Base-by-base conservation (phyloP, 92 coral and sea anemone genomes). In the Micromussa lordhowensis region DNA sequence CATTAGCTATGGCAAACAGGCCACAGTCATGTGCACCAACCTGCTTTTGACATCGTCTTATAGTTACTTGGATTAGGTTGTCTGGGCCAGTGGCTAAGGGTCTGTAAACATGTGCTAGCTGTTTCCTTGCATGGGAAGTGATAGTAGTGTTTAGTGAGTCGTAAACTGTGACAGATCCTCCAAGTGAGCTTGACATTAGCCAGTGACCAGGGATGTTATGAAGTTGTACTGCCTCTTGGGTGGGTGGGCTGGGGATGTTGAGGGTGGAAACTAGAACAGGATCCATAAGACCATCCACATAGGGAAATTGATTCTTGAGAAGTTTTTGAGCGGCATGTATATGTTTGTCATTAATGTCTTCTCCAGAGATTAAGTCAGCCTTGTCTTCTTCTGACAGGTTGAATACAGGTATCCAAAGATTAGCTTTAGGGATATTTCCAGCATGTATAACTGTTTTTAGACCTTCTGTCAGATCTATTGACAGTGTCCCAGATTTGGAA, bases 21-120 rank as follows among this genome's bases (percentile, higher is more conserved):
- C 89, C 92, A 84, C 92, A 89, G 88, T 89, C 85, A 48, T 57
- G 68, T 19, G 75, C 48, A 84, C 81, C 85, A 21, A 71, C 31
- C 19, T 84, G 89, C 54, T 76, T 84, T 63, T 84, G 89, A 48
- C 89, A 89, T 88, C 92, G 78, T 30, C 70, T 84, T 34, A 84
- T 61, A 77, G 82, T 84, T 53, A 84, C 84, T 36, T 80, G 70
- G 40, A 55, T 84, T 68, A 77, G 35, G 14, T 24, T 30, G 17
- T n/a, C 77, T 76, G 32, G 36, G 5, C 16, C 36, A 48, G 49
- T 36, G 35, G 73, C 82, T 40, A 68, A 55, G 35, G n/a, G 36
- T 57, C 63, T 75, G 82, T 58, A 85, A 75, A 85, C 82, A 44
- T 22, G 19, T 72, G 70, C 51, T 36, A 31, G 75, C 64, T 75